A percentile compares a stretch with the other conserved stretches of the same genome.
Conservation (phyloP, 35 echinoderm and acorn worm genomes). For the Lytechinus variegatus region DNA sequence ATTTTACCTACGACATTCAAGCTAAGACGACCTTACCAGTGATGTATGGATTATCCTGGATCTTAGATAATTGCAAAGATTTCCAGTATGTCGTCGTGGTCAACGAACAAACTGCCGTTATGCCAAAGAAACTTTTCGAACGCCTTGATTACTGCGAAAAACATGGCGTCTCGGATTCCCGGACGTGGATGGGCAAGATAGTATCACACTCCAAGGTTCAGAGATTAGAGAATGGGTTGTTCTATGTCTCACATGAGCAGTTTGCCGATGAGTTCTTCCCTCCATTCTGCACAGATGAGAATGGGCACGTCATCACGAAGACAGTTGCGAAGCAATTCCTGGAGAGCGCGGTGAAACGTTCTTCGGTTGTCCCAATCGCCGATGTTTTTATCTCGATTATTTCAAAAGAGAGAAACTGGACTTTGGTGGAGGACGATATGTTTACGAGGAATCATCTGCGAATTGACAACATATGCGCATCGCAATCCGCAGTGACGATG, state of each 20-base stretch:
- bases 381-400: slow-evolving; percentile 1
- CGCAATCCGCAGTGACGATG: neutral
- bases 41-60: neutral
- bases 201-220: neutral
- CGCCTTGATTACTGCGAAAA: slow-evolving; percentile 55
- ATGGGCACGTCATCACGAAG: neutral
- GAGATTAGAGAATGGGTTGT: neutral
- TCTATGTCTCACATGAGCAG: slow-evolving; percentile 14
- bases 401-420: slow-evolving; percentile 29
- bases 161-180: slow-evolving; percentile 47
- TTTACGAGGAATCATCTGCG: neutral
- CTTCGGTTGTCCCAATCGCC: neutral
- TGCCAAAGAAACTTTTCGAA: neutral
- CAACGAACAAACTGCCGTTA: neutral
- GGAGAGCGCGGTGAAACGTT: neutral
- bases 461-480: neutral
- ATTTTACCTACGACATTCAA: neutral
- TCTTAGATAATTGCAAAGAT: slow-evolving; percentile 1
- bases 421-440: slow-evolving; percentile 4
- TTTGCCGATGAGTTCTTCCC: neutral
- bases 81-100: slow-evolving; percentile 17
- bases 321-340: neutral
- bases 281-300: slow-evolving; percentile 46
- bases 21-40: neutral
- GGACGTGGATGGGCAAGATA: slow-evolving; percentile 8